These are phyloP conservation scores for Cacatua alba DNA, from an alignment of 2,113 vertebrate species.

Conservation along the genomic window DNA sequence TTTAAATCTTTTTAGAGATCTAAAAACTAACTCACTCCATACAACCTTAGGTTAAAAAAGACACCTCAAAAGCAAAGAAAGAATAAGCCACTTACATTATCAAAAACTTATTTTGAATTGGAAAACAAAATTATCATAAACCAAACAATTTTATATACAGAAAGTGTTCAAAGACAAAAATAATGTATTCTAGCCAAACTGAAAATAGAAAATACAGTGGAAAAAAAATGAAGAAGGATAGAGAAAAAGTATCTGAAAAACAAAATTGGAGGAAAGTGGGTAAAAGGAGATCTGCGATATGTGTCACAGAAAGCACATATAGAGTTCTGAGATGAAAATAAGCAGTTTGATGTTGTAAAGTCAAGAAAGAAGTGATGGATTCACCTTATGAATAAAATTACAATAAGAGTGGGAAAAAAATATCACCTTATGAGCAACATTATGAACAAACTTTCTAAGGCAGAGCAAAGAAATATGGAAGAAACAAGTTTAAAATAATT, in stretches of 20 bases:
- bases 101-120: neutral
- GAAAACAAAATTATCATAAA: neutral
- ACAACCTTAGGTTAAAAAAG: neutral
- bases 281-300: neutral
- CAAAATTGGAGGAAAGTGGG: neutral
- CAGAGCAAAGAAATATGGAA: neutral
- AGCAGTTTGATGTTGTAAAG: neutral
- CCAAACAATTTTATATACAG: neutral
- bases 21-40: neutral
- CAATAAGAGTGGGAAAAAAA: neutral
- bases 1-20: neutral
- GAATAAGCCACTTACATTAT: neutral
- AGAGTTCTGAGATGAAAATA: neutral
- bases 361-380: neutral
- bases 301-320: neutral
- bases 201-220: neutral
- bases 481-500: neutral
- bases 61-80: neutral
- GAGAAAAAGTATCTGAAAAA: neutral
- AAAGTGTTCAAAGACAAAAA: neutral
- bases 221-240: neutral
- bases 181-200: neutral
- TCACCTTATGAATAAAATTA: neutral
- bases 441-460: neutral
- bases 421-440: neutral